A percentile compares a stretch with the other conserved stretches of the same genome.
These are phyloP conservation scores for Sander lucioperca DNA, from an alignment of 2,113 vertebrate species.

Conservation along the genomic window DNA sequence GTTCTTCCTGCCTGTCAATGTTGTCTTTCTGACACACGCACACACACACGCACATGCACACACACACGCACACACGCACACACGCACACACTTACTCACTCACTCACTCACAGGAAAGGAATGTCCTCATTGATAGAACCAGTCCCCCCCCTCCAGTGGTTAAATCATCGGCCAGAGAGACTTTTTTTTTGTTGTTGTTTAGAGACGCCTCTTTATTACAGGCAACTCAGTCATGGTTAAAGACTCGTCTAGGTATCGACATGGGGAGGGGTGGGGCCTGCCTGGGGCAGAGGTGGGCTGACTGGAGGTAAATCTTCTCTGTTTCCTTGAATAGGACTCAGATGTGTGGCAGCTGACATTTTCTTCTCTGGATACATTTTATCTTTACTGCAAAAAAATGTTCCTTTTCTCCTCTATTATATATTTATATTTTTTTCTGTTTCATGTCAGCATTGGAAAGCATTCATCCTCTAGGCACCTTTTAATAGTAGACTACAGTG, in stretches of 20 bases:
- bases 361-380: not conserved
- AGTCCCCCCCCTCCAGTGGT: not conserved
- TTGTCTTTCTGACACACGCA: not conserved
- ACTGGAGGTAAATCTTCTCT: constrained; percentile 27
- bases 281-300: constrained; percentile 25
- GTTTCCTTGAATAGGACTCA: not conserved
- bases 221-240: constrained; percentile 36
- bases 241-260: constrained; percentile 42
- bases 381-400: not conserved
- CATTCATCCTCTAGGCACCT: not conserved
- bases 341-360: constrained; percentile 24
- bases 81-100: not conserved
- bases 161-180: constrained; percentile 18
- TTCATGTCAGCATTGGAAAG: constrained; percentile 19
- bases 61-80: not conserved
- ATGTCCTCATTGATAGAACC: constrained; percentile 36
- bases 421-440: constrained; percentile 9
- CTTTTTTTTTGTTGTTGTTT: constrained; percentile 21
- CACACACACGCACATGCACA: too few species aligned
- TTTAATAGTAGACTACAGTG: not conserved
- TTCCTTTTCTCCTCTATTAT: not conserved
- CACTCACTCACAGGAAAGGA: constrained; percentile 21
- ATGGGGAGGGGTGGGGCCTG: constrained; percentile 12
- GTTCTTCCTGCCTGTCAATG: constrained; percentile 6
- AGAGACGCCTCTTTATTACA: constrained; percentile 46